Base-by-base conservation (phyloP, 1,140 invertebrate species). In the Panulirus ornatus region DNA sequence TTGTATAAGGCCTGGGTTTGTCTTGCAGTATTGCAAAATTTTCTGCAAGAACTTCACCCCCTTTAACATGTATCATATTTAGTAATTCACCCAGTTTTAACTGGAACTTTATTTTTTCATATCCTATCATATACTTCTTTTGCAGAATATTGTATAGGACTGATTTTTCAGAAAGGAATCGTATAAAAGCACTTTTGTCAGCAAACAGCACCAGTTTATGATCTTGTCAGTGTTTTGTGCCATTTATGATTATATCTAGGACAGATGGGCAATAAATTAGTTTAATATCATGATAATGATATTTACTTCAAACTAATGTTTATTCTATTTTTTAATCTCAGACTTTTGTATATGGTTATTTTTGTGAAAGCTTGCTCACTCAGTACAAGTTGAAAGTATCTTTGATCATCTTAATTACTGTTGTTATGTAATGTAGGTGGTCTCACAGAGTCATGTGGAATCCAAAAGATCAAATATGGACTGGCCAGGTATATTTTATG, bases 401-500 rank as follows among this genome's bases (percentile, higher is more conserved):
- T 51, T 83, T 76, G 84, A 86, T 86, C 71, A 86, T 51, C 71
- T 40, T 54, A 36, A 42, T 86, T 86, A 58, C 58, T 30, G 5
- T 66, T 40, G 66, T 63, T 34, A 38, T 63, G 58, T 83, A 66
- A 83, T 63, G 54, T 63, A 76, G 70, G 70, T 76, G 84, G 44
- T 86, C 84, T 76, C 76, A 71, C 70, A 58, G 70, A 85, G 81
- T 84, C 81, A 70, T 73, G 70, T 44, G 27, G 71, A 86, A 58
- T 82, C 40, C 51, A 88, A 88, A 89, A 89, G 78, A 89, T 89
- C 87, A 89, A 89, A 89, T 83, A 83, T 82, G 87, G 87, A 89
- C 87, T 83, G 87, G 87, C 87, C 87, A 89, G 87, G 79, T 89
- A 89, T 89, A 89, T 89, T 89, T 89, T 84, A 83, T 84, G 79